phyloP scores from a whole-genome alignment of 1,140 invertebrate genomes.

The Lycorma delicatula region DNA sequence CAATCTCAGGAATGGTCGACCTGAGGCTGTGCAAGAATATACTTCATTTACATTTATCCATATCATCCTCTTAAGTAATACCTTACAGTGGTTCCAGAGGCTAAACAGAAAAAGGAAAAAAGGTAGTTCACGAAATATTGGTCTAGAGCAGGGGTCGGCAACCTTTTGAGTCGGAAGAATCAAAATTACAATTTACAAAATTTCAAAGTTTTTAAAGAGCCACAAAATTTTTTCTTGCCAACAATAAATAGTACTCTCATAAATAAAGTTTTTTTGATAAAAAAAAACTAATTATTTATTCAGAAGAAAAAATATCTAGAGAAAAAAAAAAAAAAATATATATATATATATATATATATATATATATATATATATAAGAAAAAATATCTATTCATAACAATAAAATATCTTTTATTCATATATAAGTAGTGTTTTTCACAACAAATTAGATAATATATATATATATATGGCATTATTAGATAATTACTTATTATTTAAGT shows the following conservation, averaged over 20 bases:
- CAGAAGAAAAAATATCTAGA: too few species aligned
- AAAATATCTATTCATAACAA: background rate
- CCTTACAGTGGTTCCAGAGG: too few species aligned
- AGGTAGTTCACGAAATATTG: too few species aligned
- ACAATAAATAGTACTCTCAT: conserved; percentile 11
- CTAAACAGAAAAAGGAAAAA: too few species aligned
- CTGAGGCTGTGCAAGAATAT: too few species aligned
- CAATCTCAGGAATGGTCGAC: too few species aligned
- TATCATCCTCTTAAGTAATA: too few species aligned
- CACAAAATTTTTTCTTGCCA: conserved; percentile 4
- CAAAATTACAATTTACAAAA: conserved; percentile 6
- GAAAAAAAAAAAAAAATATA: too few species aligned
- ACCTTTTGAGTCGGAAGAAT: conserved; percentile 2
- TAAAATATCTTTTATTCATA: too few species aligned
- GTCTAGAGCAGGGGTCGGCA: background rate
- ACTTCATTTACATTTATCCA: too few species aligned
- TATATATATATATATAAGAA: background rate
- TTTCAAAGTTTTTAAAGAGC: background rate
- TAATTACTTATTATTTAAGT: conserved; percentile 5
- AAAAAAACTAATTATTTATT: too few species aligned
- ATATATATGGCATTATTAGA: conserved; percentile 3
- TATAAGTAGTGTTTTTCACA: conserved; percentile 5
- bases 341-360: too few species aligned
- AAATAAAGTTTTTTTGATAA: conserved; percentile 4
- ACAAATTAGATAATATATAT: conserved; percentile 12